These are phyloP conservation scores for Narcine bancroftii DNA, from an alignment of 2,113 vertebrate genomes.

Conservation along the genomic window DNA sequence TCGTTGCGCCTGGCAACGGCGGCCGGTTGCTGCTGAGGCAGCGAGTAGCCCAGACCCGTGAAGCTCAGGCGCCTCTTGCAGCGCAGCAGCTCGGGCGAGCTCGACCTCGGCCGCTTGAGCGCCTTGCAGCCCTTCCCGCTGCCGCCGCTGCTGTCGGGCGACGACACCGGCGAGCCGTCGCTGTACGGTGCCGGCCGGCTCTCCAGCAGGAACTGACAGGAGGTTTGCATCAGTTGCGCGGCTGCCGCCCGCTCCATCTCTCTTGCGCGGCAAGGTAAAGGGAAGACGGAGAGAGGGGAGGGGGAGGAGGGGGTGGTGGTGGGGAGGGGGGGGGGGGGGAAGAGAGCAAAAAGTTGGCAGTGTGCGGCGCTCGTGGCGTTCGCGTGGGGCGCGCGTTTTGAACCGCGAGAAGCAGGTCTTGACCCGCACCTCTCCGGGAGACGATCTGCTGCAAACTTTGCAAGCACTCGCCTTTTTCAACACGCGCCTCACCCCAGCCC, in stretches of 20 bases:
- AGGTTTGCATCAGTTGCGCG: conserved; percentile 50
- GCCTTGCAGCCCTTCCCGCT: conserved; percentile 42
- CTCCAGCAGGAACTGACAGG: conserved; percentile 44
- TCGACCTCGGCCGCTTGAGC: conserved; percentile 66
- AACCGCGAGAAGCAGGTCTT: conserved; percentile 32
- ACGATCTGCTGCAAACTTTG: conserved; percentile 63
- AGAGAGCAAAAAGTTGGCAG: conserved; percentile 43
- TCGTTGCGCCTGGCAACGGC: conserved; percentile 88
- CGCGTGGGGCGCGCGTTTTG: conserved; percentile 55
- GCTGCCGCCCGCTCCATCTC: conserved; percentile 58
- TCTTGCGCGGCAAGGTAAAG: conserved; percentile 36
- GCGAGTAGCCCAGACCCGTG: conserved; percentile 62
- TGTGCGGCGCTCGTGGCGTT: conserved; percentile 60
- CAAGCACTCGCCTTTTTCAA: conserved; percentile 68
- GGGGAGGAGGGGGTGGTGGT: background rate
- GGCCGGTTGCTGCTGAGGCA: conserved; percentile 63
- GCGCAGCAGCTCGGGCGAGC: conserved; percentile 76
- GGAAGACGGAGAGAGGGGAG: conserved; percentile 4
- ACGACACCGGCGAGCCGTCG: conserved; percentile 48
- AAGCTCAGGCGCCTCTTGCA: conserved; percentile 77
- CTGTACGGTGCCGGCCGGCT: background rate
- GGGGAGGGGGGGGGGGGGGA: background rate
- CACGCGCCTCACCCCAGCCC: conserved; percentile 61
- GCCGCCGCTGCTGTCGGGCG: conserved; percentile 50
- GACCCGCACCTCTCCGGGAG: conserved; percentile 48